Evolutionary conservation across 2,797 vertebrate genomes (phyloP), one percentile per base, ranked within the genome.

Genomic region (Melanogrammus aeglefinus): DNA sequence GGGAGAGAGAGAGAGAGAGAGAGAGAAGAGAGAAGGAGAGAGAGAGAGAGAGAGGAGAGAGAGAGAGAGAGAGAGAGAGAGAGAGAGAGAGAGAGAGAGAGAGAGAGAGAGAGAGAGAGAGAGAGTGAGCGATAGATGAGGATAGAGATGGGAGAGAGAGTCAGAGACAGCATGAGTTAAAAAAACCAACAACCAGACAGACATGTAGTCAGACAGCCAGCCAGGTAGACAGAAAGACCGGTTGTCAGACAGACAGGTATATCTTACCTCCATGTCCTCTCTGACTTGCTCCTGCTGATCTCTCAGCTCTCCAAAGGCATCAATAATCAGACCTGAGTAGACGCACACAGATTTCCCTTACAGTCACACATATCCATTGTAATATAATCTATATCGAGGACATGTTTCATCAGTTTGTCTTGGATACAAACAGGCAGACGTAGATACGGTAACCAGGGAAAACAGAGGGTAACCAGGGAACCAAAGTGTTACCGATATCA

Each of bases 211-310:
- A 63, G 51, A 75, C 21, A 75, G 5, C 0, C 31, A 3, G 36
- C 16, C 18, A 73, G 18, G 21, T 21, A 36, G 35, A 8, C 16
- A 38, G 33, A 21, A 0, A 16, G 27, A 72, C 33, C 21, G 0
- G 35, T 10, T 18, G 72, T 10, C 33, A 36, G 2, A 73, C 29
- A 33, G 72, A 21, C 33, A 73, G 33, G 72, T 73, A n/a, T 6
- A 9, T 74, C 82, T 84, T 81, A 98, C 97, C 97, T 98, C 97
- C 97, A 98, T 98, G 89, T 98, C 97, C 88, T 98, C 97, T 91
- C 95, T 95, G 91, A 98, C 97, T 91, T 98, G 97, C 88, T 98
- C 97, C 90, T 98, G 97, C 81, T 98, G 97, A 90, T 98, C 97
- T 94, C 97, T 95, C 91, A 98, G 93, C 86, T 98, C 97, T 47